These are phyloP conservation scores for Chamaetylas fuelleborni DNA, from an alignment of 2,113 vertebrate species.

Conservation along the genomic window DNA sequence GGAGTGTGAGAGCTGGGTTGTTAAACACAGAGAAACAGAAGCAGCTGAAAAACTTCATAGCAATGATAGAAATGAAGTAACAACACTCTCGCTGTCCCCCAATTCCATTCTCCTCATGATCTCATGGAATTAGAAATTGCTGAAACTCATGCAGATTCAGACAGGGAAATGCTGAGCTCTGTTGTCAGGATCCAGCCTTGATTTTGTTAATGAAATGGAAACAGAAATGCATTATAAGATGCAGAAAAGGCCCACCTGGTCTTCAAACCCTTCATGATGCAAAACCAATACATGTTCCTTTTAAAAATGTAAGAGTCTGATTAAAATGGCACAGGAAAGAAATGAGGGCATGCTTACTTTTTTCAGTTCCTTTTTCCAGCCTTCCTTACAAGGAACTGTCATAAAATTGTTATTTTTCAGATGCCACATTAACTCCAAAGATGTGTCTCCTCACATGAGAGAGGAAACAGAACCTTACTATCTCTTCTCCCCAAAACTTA, in stretches of 20 bases:
- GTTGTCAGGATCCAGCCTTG: neutral
- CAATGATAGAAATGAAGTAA: neutral
- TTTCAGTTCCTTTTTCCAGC: neutral
- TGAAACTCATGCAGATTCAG: neutral
- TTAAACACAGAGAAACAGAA: neutral
- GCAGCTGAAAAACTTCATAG: neutral
- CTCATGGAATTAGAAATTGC: neutral
- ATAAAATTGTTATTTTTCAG: neutral
- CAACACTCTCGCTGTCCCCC: neutral
- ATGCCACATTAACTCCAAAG: neutral
- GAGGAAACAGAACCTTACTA: neutral
- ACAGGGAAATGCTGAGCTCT: neutral
- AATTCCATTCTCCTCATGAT: neutral
- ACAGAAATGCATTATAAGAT: neutral
- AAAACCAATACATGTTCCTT: neutral
- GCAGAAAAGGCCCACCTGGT: neutral
- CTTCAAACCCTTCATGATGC: neutral
- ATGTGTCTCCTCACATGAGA: neutral
- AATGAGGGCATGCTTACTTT: neutral
- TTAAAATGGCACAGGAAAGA: neutral
- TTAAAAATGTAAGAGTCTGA: neutral
- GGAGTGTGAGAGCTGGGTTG: neutral
- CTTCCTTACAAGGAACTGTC: neutral
- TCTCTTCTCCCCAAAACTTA: neutral
- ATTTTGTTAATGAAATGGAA: neutral